Conservation (phyloP, 2,888 invertebrate species). For the Drosophila sordidula region DNA sequence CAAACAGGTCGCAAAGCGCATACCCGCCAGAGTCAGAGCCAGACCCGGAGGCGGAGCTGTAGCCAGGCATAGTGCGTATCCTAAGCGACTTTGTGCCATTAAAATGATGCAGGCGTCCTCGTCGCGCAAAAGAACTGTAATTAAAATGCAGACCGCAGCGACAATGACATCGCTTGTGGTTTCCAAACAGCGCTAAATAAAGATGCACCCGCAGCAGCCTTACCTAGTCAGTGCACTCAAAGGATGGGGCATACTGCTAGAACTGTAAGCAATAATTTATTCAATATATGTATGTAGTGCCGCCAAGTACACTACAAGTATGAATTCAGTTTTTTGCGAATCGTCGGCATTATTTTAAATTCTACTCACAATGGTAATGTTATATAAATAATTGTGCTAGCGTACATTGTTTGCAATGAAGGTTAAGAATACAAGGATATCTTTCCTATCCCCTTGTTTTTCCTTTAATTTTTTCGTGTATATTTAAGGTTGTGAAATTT, state of each 20-base stretch:
- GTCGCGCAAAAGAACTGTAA: constrained; percentile 52
- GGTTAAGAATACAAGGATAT: no score
- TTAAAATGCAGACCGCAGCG: constrained; percentile 61
- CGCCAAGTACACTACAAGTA: constrained; percentile 9
- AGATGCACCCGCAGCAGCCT: constrained; percentile 8
- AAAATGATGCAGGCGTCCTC: constrained; percentile 49
- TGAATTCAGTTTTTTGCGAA: constrained; percentile 3
- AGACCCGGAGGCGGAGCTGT: not conserved
- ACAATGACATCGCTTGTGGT: constrained; percentile 40
- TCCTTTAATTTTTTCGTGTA: no score
- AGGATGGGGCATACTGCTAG: constrained; percentile 1
- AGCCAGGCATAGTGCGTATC: constrained; percentile 24
- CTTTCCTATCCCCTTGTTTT: no score
- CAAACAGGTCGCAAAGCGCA: constrained; percentile 40
- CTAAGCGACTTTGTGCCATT: constrained; percentile 51
- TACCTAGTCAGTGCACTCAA: constrained; percentile 1
- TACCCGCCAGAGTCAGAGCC: not conserved
- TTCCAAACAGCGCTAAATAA: constrained; percentile 35
- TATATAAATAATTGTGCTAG: not conserved
- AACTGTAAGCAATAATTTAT: constrained; percentile 40
- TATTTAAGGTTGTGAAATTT: no score
- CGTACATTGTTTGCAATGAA: no score
- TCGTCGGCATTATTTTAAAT: not conserved
- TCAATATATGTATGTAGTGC: constrained; percentile 25
- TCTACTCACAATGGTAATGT: not conserved